Evolutionary conservation across 2,113 vertebrate genomes (phyloP), one percentile per base, ranked within the genome.

Genomic region (Hypanus sabinus): DNA sequence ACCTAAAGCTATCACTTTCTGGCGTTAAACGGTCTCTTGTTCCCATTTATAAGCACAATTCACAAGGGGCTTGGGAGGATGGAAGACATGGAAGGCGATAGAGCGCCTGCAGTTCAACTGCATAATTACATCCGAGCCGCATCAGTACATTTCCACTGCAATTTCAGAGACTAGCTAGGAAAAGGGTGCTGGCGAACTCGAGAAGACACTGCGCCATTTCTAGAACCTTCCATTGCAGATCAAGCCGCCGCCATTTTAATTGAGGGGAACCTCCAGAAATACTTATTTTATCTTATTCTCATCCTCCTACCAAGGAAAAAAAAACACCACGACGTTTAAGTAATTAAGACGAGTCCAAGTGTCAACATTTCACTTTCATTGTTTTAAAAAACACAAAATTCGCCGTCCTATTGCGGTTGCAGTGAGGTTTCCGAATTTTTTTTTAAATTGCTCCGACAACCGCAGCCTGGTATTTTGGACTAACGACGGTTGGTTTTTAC

Each of bases 171-270:
- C 70, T 27, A 68, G 4, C 36, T 9, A 75, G 68, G 24, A 30
- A 10, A 68, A 38, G 36, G 46, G 5, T 30, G 36, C n/a, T 3
- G 24, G 70, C 10, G 24, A 73, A 55, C 70, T 5, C 1, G 22
- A 46, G n/a, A 30, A 88, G 83, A 6, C 27, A 60, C 81, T 88
- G 70, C 94, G 94, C 94, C 94, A 94, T 94, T 94, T 94, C 83
- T 88, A 27, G 83, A 94, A 94, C 81, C 81, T 94, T 94, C 94
- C 94, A 68, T 55, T 7, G 36, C 79, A 90, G 62, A 18, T 18
- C 24, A 62, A 87, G 22, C 80, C 68, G 94, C 36, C 94, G 94
- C 94, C 94, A 94, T 94, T 94, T 94, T 94, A 88, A 75, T 62
- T 60, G 24, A 24, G 22, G 9, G 1, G 36, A 46, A 16, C 22